phyloP scores from a whole-genome alignment of 2,888 invertebrate genomes.

The Anarsia innoxiella region DNA sequence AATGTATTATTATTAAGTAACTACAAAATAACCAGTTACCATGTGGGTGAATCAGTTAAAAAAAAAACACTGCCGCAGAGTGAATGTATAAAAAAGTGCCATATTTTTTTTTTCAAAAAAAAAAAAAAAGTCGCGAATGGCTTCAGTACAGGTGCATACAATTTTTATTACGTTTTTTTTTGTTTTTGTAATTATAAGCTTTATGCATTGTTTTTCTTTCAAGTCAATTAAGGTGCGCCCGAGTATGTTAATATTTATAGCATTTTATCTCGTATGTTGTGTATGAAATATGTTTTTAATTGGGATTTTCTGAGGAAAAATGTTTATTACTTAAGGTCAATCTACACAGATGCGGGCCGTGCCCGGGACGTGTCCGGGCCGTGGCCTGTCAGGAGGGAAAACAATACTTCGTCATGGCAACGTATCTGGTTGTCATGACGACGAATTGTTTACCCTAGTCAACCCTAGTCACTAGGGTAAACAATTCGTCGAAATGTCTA shows the following conservation, averaged over 20 bases:
- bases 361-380: too few species aligned
- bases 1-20: slow-evolving; percentile 2
- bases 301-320: too few species aligned
- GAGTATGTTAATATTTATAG: slow-evolving; percentile 32
- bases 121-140: slow-evolving; percentile 1
- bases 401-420: too few species aligned
- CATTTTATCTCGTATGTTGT: slow-evolving; percentile 26
- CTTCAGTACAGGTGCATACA: slow-evolving; percentile 26
- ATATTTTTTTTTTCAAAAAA: slow-evolving; percentile 23
- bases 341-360: too few species aligned
- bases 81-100: slow-evolving; percentile 25
- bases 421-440: too few species aligned
- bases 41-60: slow-evolving; percentile 22
- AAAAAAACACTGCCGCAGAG: slow-evolving; percentile 21
- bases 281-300: slow-evolving; percentile 33
- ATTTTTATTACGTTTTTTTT: slow-evolving; percentile 21
- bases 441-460: too few species aligned
- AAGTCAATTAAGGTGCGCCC: slow-evolving; percentile 71
- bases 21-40: slow-evolving; percentile 25
- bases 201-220: slow-evolving; percentile 37
- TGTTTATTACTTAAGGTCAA: too few species aligned
- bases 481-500: too few species aligned
- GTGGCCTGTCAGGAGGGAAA: too few species aligned
- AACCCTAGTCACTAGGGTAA: too few species aligned
- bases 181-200: slow-evolving; percentile 14